Conservation (phyloP, 2,797 vertebrate species). For the Apogon talboti region DNA sequence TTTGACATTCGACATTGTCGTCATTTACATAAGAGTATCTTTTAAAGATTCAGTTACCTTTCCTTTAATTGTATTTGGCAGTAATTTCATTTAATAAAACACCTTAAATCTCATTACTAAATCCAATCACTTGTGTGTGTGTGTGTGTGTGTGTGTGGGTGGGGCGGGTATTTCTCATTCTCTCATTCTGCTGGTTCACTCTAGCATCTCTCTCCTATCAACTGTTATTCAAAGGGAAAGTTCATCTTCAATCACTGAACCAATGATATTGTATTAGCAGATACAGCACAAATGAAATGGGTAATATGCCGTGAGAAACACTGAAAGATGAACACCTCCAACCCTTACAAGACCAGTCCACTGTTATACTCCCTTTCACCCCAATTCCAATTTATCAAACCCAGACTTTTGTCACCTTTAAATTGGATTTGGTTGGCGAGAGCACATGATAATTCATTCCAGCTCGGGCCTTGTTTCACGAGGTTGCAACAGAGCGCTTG, state of each 20-base stretch:
- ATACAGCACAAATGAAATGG: constrained; percentile 71
- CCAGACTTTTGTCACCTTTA: constrained; percentile 74
- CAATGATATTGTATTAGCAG: constrained; percentile 77
- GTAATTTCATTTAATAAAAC: constrained; percentile 74
- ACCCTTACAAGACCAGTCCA: constrained; percentile 64
- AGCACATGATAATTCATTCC: constrained; percentile 66
- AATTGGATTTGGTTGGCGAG: constrained; percentile 74
- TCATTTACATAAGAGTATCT: constrained; percentile 46
- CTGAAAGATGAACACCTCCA: constrained; percentile 65
- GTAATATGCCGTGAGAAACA: constrained; percentile 71
- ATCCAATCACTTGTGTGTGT: constrained; percentile 62
- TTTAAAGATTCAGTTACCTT: constrained; percentile 67
- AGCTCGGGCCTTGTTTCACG: constrained; percentile 63
- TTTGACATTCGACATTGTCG: constrained; percentile 17
- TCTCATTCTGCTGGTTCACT: constrained; percentile 59
- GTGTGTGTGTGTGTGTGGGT: constrained; percentile 5
- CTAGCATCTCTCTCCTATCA: constrained; percentile 55
- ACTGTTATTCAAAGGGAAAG: constrained; percentile 74
- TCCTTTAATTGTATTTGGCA: constrained; percentile 74
- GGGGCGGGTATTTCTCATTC: constrained; percentile 62
- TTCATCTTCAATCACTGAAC: constrained; percentile 74
- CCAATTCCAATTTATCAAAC: constrained; percentile 74
- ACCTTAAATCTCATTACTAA: constrained; percentile 75
- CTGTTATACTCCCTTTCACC: constrained; percentile 61
- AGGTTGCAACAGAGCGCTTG: constrained; percentile 68